These are phyloP conservation scores for Leptopilina clavipes DNA, from an alignment of 1,140 invertebrate species.

Conservation along the genomic window DNA sequence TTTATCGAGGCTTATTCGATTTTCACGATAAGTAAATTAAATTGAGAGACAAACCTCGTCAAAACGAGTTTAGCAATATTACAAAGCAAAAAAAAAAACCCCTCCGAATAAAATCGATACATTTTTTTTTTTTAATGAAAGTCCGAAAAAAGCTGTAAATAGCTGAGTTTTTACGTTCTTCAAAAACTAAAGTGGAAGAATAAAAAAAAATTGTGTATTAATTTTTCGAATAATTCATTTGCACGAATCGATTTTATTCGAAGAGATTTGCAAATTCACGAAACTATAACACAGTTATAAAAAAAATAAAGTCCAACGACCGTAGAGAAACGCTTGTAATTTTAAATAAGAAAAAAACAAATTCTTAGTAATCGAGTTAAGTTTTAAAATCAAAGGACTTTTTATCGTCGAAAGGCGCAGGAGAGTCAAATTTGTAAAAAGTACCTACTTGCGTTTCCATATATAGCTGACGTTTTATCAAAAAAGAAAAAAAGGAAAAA, in stretches of 20 bases:
- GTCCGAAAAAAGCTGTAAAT: conserved; percentile 1
- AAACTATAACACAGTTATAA: conserved; percentile 24
- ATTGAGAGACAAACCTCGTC: background rate
- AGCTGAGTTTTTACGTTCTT: conserved; percentile 22
- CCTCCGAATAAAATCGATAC: background rate
- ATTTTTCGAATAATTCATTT: background rate
- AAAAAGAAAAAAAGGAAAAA: no score
- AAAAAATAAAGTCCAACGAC: conserved; percentile 17
- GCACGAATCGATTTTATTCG: background rate
- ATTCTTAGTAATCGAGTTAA: conserved; percentile 20
- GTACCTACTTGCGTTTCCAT: conserved; percentile 21
- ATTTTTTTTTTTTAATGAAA: background rate
- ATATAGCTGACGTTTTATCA: background rate
- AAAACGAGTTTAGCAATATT: background rate
- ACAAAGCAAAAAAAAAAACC: background rate
- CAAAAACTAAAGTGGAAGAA: background rate
- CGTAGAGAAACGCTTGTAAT: conserved; percentile 29
- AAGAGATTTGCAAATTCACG: background rate
- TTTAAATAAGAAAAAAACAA: conserved; percentile 5
- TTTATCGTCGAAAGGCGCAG: conserved; percentile 13
- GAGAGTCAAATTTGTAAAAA: conserved; percentile 13
- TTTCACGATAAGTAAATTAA: background rate
- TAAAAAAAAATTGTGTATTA: background rate
- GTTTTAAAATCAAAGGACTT: conserved; percentile 11
- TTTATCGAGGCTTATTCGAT: conserved; percentile 22